Evolutionary conservation across 2,797 vertebrate genomes (phyloP), one percentile per base, ranked within the genome.

Genomic region (Darevskia nairensis): DNA sequence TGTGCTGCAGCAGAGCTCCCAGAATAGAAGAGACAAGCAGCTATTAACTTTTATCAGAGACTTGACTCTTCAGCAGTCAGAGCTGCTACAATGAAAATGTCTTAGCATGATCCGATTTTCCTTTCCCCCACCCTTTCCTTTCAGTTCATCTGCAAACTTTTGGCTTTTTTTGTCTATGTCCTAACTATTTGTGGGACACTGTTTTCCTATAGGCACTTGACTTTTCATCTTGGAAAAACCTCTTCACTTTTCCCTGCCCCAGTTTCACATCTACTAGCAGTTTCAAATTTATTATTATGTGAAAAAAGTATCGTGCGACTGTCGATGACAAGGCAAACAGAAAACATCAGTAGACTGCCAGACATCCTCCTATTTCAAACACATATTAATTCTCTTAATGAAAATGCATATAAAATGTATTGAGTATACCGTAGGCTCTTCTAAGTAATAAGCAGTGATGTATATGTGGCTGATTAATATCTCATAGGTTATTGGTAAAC

Each of bases 391-490:
- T 68, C 15, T 91, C 88, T 55, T 8, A 88, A 59, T 27, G 89
- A 87, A 25, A 86, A 89, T 89, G 25, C 21, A 50, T 2, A 27
- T 66, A 68, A 76, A 59, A 90, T 75, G 10, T 89, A 41, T 29
- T 81, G 68, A 88, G 78, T 11, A 50, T 55, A 84, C 76, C 66
- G 9, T 68, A 3, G 0, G 44, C 88, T 90, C 80, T 72, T 77
- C 1, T 91, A 93, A 71, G n/a, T 64, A 55, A 32, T 72, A 61
- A 74, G 7, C 32, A 1, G 46, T 2, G 1, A 81, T 86, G 27
- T 89, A 68, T 91, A 88, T 86, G 9, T 80, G 41, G 72, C 68
- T 80, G n/a, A 80, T 81, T 78, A 89, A 5, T 92, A 93, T 82
- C 80, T 64, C 84, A 77, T 13, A 29, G 82, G n/a, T 75, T 35